A percentile compares a stretch with the other conserved stretches of the same genome.
phyloP scores from a whole-genome alignment of 37 sponge, comb jelly and placozoan genomes.

The Chondrosia reniformis region DNA sequence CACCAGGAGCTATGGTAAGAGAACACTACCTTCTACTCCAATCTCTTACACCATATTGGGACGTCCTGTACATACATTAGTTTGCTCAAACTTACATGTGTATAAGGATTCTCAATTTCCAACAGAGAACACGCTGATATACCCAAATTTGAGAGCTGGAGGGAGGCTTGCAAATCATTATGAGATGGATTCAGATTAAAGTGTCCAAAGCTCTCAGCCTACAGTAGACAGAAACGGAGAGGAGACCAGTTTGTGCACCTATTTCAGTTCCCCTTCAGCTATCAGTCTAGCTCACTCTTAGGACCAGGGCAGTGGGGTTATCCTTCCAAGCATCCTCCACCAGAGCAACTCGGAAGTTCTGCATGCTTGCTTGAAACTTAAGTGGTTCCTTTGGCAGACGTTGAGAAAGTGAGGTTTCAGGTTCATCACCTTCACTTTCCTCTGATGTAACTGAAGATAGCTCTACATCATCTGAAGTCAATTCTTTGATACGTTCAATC shows the following conservation, averaged over 20 bases:
- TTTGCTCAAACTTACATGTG: constrained; percentile 1
- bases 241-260: too few species aligned
- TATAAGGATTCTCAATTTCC: constrained; percentile 11
- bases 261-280: too few species aligned
- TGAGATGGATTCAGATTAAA: neutral
- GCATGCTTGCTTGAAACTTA: constrained; percentile 35
- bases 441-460: neutral
- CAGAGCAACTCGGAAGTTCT: constrained; percentile 55
- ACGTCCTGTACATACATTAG: neutral
- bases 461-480: neutral
- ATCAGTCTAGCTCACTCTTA: constrained; percentile 13
- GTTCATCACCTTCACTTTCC: neutral
- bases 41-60: neutral
- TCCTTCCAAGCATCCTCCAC: constrained; percentile 42
- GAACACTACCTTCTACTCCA: too few species aligned
- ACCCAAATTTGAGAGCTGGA: constrained; percentile 5
- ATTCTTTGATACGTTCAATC: neutral
- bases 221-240: too few species aligned
- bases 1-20: too few species aligned
- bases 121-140: neutral
- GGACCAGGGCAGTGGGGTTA: constrained; percentile 35
- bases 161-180: neutral
- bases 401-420: neutral
- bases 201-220: constrained; percentile 3
- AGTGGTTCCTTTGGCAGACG: constrained; percentile 9